Evolutionary conservation across 2,797 vertebrate species (phyloP), one percentile per base, ranked within the genome.

Genomic region (Microhierax caerulescens): DNA sequence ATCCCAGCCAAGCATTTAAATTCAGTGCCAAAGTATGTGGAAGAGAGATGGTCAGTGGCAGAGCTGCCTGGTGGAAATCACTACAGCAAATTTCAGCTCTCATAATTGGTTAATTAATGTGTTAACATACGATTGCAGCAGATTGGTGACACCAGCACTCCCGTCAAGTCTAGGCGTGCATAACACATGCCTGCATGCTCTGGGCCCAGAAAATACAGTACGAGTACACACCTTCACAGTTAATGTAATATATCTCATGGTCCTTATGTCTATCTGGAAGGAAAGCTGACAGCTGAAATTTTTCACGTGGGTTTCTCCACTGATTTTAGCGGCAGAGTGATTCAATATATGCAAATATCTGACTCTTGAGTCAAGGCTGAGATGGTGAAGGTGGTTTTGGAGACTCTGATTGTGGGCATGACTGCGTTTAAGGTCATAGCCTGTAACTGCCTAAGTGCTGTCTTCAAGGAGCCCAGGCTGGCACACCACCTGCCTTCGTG

Each of bases 101-200:
- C 69, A 34, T 25, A 64, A 96, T 81, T 81, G 93, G 96, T 94
- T 96, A 94, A 96, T 96, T 95, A 97, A 93, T 48, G 63, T 22
- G 65, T 54, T 94, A 83, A 85, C 47, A 59, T 69, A 63, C 0
- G 12, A 82, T 34, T 84, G 78, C 30, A 86, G 75, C 87, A 95
- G 74, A 76, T 63, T 23, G 43, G 65, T 1, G 4, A 94, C 39
- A 80, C 69, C 32, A 80, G 77, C 32, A 13, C 56, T 79, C 53
- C 50, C 5, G 8, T 59, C 88, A 94, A 90, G 76, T 54, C 48
- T 87, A 90, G 56, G 76, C 95, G 59, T 32, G 72, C 28, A 20
- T 32, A 83, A 80, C 64, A 69, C 27, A 63, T 51, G 36, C 28
- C 37, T 53, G 76, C 28, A 43, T 72, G 59, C 59, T 83, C 68